Evolutionary conservation across 2,888 invertebrate genomes (phyloP).

Genomic region (Agyllia agylla): DNA sequence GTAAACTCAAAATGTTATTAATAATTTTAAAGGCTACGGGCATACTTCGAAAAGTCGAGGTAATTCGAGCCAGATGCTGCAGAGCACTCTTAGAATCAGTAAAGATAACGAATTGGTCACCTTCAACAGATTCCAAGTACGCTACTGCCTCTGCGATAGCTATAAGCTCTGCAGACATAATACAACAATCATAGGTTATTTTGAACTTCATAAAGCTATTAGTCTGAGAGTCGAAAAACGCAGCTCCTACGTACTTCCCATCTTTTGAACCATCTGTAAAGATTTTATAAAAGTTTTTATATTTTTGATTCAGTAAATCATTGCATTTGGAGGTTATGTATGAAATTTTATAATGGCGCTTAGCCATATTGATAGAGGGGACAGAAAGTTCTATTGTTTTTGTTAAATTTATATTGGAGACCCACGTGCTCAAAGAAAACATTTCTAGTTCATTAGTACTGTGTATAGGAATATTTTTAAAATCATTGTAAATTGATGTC

Average conservation of each 20-base stretch:
- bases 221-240: background rate
- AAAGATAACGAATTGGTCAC: background rate
- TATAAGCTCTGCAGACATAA: background rate
- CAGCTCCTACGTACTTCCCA: background rate
- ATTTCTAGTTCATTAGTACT: background rate
- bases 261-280: background rate
- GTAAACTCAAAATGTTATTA: too few species aligned
- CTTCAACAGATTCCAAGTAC: background rate
- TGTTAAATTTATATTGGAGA: background rate
- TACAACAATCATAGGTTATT: conserved; percentile 4
- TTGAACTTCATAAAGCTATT: background rate
- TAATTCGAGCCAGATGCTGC: conserved; percentile 4
- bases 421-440: background rate
- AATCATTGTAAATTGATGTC: background rate
- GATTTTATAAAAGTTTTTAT: background rate
- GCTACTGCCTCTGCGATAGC: background rate
- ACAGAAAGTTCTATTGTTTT: background rate
- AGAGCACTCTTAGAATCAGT: background rate
- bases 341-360: background rate
- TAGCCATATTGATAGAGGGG: background rate
- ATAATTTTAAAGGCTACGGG: too few species aligned
- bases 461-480: background rate
- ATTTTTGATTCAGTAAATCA: background rate
- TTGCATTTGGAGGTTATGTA: background rate
- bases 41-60: background rate